A percentile compares a stretch with the other conserved stretches of the same genome.
These are phyloP conservation scores for Yponomeuta plumbellus DNA, from an alignment of 2,888 invertebrate genomes.

Conservation along the genomic window DNA sequence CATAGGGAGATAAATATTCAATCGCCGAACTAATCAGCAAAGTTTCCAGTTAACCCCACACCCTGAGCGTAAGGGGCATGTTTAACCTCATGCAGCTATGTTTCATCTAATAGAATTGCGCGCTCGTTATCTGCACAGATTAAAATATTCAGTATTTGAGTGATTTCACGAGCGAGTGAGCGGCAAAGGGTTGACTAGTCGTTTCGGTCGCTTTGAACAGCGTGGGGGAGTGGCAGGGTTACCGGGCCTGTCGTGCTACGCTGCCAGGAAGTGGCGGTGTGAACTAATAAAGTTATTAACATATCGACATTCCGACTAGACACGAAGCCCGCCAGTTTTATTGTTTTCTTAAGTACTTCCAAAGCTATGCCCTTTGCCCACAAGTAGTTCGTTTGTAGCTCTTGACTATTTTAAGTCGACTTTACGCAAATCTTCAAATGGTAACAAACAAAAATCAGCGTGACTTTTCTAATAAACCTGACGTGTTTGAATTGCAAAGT, in stretches of 20 bases:
- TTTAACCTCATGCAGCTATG: conserved; percentile 70
- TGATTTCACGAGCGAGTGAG: conserved; percentile 76
- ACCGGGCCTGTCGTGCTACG: conserved; percentile 2
- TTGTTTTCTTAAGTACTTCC: no score
- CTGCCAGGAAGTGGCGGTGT: conserved; percentile 37
- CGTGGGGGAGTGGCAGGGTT: conserved; percentile 5
- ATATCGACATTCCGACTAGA: conserved; percentile 19
- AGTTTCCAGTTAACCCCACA: conserved; percentile 2
- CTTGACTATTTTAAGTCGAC: no score
- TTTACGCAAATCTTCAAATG: no score
- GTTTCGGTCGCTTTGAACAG: conserved; percentile 72
- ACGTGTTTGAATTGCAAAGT: neutral
- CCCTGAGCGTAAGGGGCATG: conserved; percentile 26
- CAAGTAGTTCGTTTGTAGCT: no score
- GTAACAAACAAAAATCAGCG: no score
- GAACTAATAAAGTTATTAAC: conserved; percentile 40
- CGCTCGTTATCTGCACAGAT: conserved; percentile 77
- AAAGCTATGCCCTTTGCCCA: no score
- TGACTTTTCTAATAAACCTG: neutral
- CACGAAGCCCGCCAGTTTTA: neutral
- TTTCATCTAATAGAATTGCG: conserved; percentile 76
- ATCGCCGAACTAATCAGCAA: conserved; percentile 14
- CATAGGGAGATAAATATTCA: neutral
- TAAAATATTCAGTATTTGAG: conserved; percentile 78
- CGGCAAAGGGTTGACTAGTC: conserved; percentile 76